Evolutionary conservation across 2,888 invertebrate species (phyloP).

Genomic region (Buathra laborator): DNA sequence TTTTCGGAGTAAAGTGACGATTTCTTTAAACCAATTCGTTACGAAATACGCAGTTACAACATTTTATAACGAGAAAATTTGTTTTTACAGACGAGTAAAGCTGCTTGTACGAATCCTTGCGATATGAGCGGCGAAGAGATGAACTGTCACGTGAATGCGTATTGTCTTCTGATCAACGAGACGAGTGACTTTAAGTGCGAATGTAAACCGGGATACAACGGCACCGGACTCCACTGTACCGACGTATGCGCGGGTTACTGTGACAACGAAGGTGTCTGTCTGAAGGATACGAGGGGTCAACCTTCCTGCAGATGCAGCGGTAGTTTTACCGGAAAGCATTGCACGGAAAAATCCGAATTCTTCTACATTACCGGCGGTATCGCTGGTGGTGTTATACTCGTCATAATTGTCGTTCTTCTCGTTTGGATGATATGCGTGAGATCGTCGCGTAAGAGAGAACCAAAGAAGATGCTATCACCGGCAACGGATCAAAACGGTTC

Average conservation of each 20-base stretch:
- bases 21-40: too few species aligned
- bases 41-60: too few species aligned
- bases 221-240: constrained; percentile 92
- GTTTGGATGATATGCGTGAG: constrained; percentile 99
- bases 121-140: constrained; percentile 93
- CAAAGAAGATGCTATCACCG: constrained; percentile 95
- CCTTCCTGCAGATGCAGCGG: constrained; percentile 96
- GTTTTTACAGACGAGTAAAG: constrained; percentile 89
- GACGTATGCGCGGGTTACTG: constrained; percentile 95
- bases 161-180: constrained; percentile 93
- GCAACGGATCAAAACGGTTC: constrained; percentile 96
- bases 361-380: constrained; percentile 98
- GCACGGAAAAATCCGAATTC: constrained; percentile 96
- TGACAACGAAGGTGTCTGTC: constrained; percentile 95
- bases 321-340: constrained; percentile 96
- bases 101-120: constrained; percentile 96
- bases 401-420: constrained; percentile 95
- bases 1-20: too few species aligned
- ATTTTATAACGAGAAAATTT: too few species aligned
- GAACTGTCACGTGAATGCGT: constrained; percentile 95
- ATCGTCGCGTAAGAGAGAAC: constrained; percentile 95
- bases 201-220: constrained; percentile 97
- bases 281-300: constrained; percentile 93
- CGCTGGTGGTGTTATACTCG: constrained; percentile 96
- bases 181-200: constrained; percentile 95